A percentile compares a stretch with the other conserved stretches of the same genome.
These are phyloP conservation scores for Strix occidentalis DNA, from an alignment of 2,797 vertebrate species.

Conservation along the genomic window DNA sequence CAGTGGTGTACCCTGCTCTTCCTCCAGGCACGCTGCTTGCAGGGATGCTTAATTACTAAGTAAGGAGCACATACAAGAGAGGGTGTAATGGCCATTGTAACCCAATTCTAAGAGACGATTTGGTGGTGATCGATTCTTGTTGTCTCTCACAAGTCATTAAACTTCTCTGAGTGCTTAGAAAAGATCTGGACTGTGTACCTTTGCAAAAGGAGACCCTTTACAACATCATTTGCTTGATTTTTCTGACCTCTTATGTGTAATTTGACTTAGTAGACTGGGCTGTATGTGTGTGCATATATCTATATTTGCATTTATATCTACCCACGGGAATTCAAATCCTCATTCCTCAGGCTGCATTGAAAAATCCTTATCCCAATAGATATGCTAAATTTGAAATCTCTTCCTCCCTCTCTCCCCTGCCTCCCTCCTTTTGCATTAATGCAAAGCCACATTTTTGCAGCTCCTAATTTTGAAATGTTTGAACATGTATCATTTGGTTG, in stretches of 20 bases:
- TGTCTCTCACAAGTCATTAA: not conserved
- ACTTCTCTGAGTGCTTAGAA: not conserved
- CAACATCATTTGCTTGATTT: not conserved
- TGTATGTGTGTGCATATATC: not conserved
- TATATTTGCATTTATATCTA: slow-evolving; percentile 49
- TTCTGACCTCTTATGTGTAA: not conserved
- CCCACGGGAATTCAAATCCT: slow-evolving; percentile 18
- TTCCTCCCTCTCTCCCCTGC: not conserved
- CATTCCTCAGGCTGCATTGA: slow-evolving; percentile 25
- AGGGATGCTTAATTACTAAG: not conserved
- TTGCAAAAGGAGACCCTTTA: not conserved
- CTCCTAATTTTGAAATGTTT: not conserved
- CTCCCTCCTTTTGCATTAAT: slow-evolving; percentile 3
- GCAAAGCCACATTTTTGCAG: not conserved
- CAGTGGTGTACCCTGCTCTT: not conserved
- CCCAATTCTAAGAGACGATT: not conserved
- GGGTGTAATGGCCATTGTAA: not conserved
- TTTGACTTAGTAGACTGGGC: not conserved
- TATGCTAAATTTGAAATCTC: slow-evolving; percentile 11
- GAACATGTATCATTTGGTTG: not conserved
- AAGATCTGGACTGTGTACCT: not conserved
- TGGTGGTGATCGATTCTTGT: not conserved
- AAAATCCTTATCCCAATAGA: slow-evolving; percentile 18
- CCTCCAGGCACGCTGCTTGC: slow-evolving; percentile 14
- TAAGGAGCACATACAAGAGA: not conserved